phyloP scores from a whole-genome alignment of 2,797 vertebrate species.

The Etheostoma perlongum region DNA sequence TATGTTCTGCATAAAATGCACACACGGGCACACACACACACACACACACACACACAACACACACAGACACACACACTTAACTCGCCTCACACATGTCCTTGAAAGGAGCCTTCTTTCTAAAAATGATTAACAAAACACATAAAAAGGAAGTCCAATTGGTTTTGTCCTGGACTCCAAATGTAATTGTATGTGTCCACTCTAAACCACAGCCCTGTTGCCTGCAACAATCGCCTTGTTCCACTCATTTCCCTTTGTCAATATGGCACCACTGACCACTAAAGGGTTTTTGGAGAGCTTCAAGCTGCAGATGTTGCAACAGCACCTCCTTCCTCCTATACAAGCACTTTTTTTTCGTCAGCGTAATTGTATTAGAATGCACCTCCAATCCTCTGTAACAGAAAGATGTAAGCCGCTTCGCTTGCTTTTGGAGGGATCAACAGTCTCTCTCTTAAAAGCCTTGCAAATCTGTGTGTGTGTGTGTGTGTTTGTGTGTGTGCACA shows the following conservation, averaged over 20 bases:
- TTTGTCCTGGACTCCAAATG: slow-evolving; percentile 49
- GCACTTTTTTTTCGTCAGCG: slow-evolving; percentile 72
- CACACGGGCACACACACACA: slow-evolving; percentile 2
- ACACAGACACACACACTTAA: neutral
- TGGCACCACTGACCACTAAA: slow-evolving; percentile 31
- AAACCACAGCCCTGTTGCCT: slow-evolving; percentile 47
- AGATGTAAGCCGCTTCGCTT: slow-evolving; percentile 80
- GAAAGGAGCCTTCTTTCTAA: slow-evolving; percentile 35
- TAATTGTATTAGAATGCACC: slow-evolving; percentile 82
- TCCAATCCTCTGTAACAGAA: slow-evolving; percentile 77
- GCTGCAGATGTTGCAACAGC: slow-evolving; percentile 57
- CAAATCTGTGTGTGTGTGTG: slow-evolving; percentile 58
- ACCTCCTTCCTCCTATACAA: slow-evolving; percentile 60
- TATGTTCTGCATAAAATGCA: slow-evolving; percentile 65
- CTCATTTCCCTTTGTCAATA: slow-evolving; percentile 58
- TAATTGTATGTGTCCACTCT: slow-evolving; percentile 47
- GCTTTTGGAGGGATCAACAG: slow-evolving; percentile 79
- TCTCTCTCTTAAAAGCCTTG: slow-evolving; percentile 69
- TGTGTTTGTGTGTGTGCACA: slow-evolving; percentile 19
- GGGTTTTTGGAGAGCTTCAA: slow-evolving; percentile 53
- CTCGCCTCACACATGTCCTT: slow-evolving; percentile 23
- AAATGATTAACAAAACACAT: slow-evolving; percentile 39
- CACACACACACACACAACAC: slow-evolving; percentile 22
- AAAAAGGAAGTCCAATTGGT: slow-evolving; percentile 51
- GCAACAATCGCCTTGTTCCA: slow-evolving; percentile 63